A percentile compares a stretch with the other conserved stretches of the same genome.
These are phyloP conservation scores for Pherbina coryleti DNA, from an alignment of 2,888 invertebrate genomes.

Conservation along the genomic window DNA sequence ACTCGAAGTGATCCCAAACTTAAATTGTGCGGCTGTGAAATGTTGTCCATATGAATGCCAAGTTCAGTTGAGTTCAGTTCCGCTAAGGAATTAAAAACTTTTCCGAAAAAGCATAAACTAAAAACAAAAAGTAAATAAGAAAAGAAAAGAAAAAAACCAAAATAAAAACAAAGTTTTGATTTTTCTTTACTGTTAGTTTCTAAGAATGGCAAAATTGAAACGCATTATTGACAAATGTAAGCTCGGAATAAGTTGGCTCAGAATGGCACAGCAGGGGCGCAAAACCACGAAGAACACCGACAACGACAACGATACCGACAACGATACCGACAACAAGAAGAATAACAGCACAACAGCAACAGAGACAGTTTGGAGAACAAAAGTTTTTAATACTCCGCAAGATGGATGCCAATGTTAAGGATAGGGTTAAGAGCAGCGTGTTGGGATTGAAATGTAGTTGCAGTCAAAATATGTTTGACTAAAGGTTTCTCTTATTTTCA, in stretches of 20 bases:
- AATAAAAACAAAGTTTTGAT: constrained; percentile 1
- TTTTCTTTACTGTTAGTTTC: constrained; percentile 17
- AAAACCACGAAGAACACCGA: background rate
- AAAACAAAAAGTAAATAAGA: background rate
- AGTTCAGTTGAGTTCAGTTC: constrained; percentile 9
- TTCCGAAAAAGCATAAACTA: background rate
- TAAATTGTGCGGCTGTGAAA: constrained; percentile 21
- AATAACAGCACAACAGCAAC: background rate
- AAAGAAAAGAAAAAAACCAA: background rate
- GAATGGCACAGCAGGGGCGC: background rate
- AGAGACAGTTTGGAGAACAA: background rate
- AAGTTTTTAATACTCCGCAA: background rate
- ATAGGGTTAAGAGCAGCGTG: background rate
- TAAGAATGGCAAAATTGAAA: constrained; percentile 19
- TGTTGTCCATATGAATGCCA: constrained; percentile 20
- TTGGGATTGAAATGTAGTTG: background rate
- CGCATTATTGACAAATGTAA: constrained; percentile 24
- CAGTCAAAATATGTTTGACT: background rate
- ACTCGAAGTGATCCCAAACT: constrained; percentile 3
- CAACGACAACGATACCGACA: background rate
- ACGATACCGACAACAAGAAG: background rate
- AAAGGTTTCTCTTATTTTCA: too few species aligned
- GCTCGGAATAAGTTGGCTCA: constrained; percentile 4
- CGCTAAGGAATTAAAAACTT: background rate
- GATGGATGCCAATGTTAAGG: background rate